Conservation (phyloP, 2,113 vertebrate species). For the Rhynchopsitta pachyrhyncha region DNA sequence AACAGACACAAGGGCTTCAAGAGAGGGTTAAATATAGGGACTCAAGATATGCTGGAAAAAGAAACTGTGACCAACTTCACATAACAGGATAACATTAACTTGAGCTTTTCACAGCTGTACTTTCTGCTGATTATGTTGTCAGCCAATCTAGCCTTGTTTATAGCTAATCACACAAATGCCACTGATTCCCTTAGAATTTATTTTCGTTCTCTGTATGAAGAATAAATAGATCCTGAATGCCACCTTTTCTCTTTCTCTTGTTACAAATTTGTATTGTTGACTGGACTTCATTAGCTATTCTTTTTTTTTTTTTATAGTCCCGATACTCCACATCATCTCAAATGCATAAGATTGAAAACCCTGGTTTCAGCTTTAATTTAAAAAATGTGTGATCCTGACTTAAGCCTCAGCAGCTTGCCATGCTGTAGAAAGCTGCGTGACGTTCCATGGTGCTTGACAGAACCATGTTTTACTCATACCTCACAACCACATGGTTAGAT, state of each 20-base stretch:
- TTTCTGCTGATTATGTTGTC: conserved; percentile 80
- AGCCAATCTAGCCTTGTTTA: conserved; percentile 70
- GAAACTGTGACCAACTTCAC: conserved; percentile 75
- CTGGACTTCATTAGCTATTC: conserved; percentile 50
- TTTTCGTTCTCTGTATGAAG: conserved; percentile 60
- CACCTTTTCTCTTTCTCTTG: conserved; percentile 55
- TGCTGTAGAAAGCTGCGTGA: conserved; percentile 97
- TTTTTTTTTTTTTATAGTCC: conserved; percentile 36
- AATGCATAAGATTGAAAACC: conserved; percentile 57
- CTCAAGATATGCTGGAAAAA: conserved; percentile 75
- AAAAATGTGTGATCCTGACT: conserved; percentile 72
- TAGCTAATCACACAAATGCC: conserved; percentile 67
- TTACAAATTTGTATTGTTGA: conserved; percentile 27
- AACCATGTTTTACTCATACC: conserved; percentile 99
- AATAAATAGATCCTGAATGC: conserved; percentile 60
- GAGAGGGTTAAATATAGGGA: conserved; percentile 76
- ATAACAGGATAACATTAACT: conserved; percentile 74
- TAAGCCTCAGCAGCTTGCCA: conserved; percentile 89
- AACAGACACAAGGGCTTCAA: conserved; percentile 72
- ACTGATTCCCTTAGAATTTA: conserved; percentile 59
- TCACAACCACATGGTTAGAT: conserved; percentile 99
- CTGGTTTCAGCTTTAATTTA: conserved; percentile 68
- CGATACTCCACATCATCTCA: conserved; percentile 66
- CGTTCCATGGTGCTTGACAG: conserved; percentile 99
- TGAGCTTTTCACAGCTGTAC: conserved; percentile 86